Base-by-base conservation (phyloP, 2,113 vertebrate species). In the Cottus gobio region DNA sequence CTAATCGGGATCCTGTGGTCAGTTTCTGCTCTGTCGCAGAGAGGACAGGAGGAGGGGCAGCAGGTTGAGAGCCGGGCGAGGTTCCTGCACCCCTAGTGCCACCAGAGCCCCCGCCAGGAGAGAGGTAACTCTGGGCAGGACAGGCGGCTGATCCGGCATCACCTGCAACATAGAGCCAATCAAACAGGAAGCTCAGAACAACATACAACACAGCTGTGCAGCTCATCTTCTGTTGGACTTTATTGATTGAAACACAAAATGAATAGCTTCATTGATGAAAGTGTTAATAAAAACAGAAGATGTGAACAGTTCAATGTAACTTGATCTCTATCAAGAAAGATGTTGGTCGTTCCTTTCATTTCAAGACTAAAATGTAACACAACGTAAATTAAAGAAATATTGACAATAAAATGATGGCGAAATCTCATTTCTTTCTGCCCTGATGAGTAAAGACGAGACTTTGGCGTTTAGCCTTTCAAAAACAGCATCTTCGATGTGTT, bases 101-200 rank as follows among this genome's bases (percentile, higher is more conserved):
- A 96, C 94, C 77, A 97, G 88, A 10, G 95, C 93, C 1, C 96
- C 95, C 0, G 96, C 89, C 7, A 97, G 83, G 71, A 97, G 81
- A 34, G 96, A 94, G 1, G 95, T 95, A 31, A 95, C 90, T 79
- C 94, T 89, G 2, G 92, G 69, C 13, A 95, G 58, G 9, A 94
- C 87, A 0, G 96, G 96, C 0, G 95, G 96, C 48, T 94, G 95
- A 2, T 95, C 95, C 66, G 96, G 96, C 95, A 97, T 94, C 91
- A 97, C 91, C 89, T 94, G 84, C 24, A 77, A 57, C 15, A 80
- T 9, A 79, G 3, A 82, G 42, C 62, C 5, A 31, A 24, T 60
- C 11, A 26, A 3, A 34, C 63, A 18, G 26, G 24, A 30, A 20
- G 39, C 42, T 48, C 65, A 66, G 16, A 20, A 30, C 9, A 11